These are phyloP conservation scores for Etheostoma perlongum DNA, from an alignment of 2,797 vertebrate species.

Conservation along the genomic window DNA sequence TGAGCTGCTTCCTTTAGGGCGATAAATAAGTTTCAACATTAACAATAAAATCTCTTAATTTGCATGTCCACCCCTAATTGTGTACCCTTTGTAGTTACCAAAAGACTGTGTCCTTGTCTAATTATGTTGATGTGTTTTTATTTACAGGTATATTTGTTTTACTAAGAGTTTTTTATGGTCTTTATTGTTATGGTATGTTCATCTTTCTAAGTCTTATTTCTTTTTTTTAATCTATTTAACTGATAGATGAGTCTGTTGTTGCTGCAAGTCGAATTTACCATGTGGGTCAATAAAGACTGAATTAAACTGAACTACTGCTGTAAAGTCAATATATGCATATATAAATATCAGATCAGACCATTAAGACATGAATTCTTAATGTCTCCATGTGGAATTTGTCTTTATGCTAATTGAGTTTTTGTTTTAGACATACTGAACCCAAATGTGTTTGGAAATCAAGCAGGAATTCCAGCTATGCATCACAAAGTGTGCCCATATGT, in stretches of 20 bases:
- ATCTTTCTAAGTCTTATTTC: not conserved
- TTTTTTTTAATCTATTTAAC: not conserved
- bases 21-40: not conserved
- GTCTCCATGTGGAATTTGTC: not conserved
- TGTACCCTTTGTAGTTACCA: too few species aligned
- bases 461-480: slow-evolving; percentile 14
- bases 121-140: too few species aligned
- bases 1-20: not conserved
- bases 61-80: not conserved
- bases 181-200: not conserved
- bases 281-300: not conserved
- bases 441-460: not conserved
- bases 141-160: not conserved
- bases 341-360: not conserved
- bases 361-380: not conserved
- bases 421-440: not conserved
- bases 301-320: not conserved
- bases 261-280: not conserved
- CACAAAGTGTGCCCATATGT: not conserved
- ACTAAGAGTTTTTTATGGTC: not conserved
- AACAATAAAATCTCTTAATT: not conserved
- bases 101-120: too few species aligned
- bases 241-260: not conserved
- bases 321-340: not conserved
- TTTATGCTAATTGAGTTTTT: not conserved